phyloP scores from a whole-genome alignment of 2,113 vertebrate species.

The Elgaria multicarinata region DNA sequence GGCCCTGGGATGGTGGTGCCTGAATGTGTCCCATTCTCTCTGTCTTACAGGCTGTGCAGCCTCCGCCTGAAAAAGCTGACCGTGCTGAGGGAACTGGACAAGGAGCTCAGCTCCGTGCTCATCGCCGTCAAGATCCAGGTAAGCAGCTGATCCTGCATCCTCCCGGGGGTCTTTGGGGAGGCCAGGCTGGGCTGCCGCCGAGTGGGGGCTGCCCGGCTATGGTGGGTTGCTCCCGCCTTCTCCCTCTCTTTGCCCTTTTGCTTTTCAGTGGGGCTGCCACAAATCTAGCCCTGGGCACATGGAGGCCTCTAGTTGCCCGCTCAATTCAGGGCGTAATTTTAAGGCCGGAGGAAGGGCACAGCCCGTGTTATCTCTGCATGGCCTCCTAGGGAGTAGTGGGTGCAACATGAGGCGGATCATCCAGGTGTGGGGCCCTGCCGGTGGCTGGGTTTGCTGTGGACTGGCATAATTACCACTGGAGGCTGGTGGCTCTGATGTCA shows the following conservation, averaged over 20 bases:
- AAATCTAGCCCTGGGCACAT: not conserved
- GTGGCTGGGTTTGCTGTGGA: not conserved
- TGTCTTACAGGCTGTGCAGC: slow-evolving; percentile 89
- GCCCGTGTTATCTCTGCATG: not conserved
- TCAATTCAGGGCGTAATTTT: no score
- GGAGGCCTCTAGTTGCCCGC: not conserved
- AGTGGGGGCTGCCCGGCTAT: not conserved
- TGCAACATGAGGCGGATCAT: not conserved
- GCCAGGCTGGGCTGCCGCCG: not conserved
- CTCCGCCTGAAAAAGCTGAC: slow-evolving; percentile 96
- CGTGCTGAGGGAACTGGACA: slow-evolving; percentile 92
- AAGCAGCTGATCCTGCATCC: slow-evolving; percentile 37
- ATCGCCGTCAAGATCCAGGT: slow-evolving; percentile 98
- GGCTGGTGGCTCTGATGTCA: no score
- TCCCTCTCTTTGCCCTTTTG: not conserved
- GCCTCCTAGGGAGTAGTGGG: not conserved
- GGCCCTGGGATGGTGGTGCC: slow-evolving; percentile 73
- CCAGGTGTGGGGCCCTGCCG: not conserved
- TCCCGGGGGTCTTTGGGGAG: not conserved
- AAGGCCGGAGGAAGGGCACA: not conserved
- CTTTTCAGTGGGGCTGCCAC: not conserved
- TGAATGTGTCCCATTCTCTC: slow-evolving; percentile 75
- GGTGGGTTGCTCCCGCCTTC: not conserved
- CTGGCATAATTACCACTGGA: not conserved
- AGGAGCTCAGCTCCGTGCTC: slow-evolving; percentile 94